These are phyloP conservation scores for Trididemnum clinides DNA, from an alignment of 23 tunicate genomes.

Conservation along the genomic window DNA sequence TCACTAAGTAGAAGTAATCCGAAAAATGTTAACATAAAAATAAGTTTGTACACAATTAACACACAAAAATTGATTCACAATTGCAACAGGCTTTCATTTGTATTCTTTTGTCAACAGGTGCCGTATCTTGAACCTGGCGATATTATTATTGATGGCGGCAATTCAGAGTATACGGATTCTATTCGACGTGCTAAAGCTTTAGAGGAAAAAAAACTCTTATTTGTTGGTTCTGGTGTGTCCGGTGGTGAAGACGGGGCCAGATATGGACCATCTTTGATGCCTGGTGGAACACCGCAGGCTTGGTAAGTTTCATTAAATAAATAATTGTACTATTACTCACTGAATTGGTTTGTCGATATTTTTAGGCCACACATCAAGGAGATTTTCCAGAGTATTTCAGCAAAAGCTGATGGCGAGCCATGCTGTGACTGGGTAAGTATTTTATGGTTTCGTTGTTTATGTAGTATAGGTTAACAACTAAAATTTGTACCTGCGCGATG, in stretches of 20 bases:
- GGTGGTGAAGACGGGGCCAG: conserved; percentile 98
- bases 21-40: too few species aligned
- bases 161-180: conserved; percentile 87
- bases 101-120: conserved; percentile 61
- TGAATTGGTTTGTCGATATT: neutral
- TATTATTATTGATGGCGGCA: conserved; percentile 95
- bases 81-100: too few species aligned
- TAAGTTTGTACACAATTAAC: too few species aligned
- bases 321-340: too few species aligned
- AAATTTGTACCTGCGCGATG: too few species aligned
- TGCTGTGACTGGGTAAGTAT: conserved; percentile 95
- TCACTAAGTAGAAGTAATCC: too few species aligned
- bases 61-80: neutral
- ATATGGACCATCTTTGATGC: conserved; percentile 96
- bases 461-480: too few species aligned
- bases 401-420: conserved; percentile 84
- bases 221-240: conserved; percentile 96
- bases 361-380: conserved; percentile 77
- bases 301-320: conserved; percentile 77
- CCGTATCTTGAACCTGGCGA: conserved; percentile 84
- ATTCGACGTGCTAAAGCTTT: conserved; percentile 52
- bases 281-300: conserved; percentile 88
- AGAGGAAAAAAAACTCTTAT: conserved; percentile 57
- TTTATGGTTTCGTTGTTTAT: neutral
- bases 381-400: conserved; percentile 88